Evolutionary conservation across 2,113 vertebrate genomes (phyloP).

Genomic region (Bos javanicus): DNA sequence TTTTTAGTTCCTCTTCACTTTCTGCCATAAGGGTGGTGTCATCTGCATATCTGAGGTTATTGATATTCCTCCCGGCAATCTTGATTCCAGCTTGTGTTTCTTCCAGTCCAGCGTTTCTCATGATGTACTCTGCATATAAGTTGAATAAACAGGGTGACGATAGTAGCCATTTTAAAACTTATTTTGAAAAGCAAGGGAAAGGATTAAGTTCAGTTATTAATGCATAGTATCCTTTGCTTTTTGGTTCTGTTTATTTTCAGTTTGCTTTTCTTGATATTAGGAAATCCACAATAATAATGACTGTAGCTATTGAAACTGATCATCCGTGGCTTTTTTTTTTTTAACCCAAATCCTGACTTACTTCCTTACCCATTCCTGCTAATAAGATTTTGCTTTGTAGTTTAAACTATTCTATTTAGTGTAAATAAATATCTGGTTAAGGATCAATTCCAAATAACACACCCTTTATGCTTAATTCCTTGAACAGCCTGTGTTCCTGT

Average conservation of each 20-base stretch:
- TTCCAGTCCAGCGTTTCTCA: too few species aligned
- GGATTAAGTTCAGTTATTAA: not conserved
- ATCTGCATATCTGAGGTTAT: too few species aligned
- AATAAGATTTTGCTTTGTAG: not conserved
- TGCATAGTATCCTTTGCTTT: not conserved
- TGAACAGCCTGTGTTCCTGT: not conserved
- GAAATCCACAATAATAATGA: not conserved
- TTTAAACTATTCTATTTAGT: not conserved
- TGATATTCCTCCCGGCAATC: too few species aligned
- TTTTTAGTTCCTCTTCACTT: too few species aligned
- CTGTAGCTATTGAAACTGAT: not conserved
- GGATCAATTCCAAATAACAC: not conserved
- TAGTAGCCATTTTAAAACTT: not conserved
- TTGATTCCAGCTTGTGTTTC: too few species aligned
- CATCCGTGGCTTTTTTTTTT: not conserved
- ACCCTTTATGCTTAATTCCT: not conserved
- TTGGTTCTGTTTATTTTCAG: not conserved
- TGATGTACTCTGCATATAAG: too few species aligned
- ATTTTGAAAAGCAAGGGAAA: not conserved
- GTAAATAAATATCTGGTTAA: not conserved
- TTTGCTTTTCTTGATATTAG: not conserved
- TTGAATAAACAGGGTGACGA: too few species aligned
- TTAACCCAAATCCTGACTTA: not conserved
- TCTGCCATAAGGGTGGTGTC: too few species aligned
- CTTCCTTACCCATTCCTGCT: not conserved